phyloP scores from a whole-genome alignment of 2,888 invertebrate species.

The Phyto melanocephala region DNA sequence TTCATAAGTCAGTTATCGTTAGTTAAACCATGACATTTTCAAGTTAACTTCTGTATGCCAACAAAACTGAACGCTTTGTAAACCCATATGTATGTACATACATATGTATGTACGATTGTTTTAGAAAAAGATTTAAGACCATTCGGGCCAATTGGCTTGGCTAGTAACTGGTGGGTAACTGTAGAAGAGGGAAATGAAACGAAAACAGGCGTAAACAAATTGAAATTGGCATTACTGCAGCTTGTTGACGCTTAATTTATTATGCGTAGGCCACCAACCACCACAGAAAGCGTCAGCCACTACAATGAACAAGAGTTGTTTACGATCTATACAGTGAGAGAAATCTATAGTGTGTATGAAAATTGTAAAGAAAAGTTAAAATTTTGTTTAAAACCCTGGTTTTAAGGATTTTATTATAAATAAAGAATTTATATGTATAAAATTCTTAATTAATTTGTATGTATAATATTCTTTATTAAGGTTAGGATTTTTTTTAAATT shows the following conservation, averaged over 20 bases:
- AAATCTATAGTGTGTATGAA: not conserved
- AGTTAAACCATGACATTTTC: constrained; percentile 65
- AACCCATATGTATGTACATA: no score
- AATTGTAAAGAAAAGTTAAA: not conserved
- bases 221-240: constrained; percentile 76
- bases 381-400: not conserved
- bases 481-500: no score
- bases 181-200: constrained; percentile 24
- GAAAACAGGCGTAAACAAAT: constrained; percentile 68
- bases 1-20: constrained; percentile 66
- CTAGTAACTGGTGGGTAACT: not conserved
- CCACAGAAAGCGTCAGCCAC: constrained; percentile 30
- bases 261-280: constrained; percentile 67
- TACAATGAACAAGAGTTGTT: constrained; percentile 37
- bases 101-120: constrained; percentile 11
- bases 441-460: no score
- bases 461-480: no score
- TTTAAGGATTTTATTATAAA: no score
- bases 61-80: not conserved
- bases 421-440: not conserved
- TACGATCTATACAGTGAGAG: constrained; percentile 27
- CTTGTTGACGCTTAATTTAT: constrained; percentile 77
- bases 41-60: constrained; percentile 61
- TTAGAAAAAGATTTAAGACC: constrained; percentile 51
- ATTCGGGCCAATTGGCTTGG: constrained; percentile 21